These are phyloP conservation scores for Callopanchax toddi DNA, from an alignment of 2,113 vertebrate species.

Conservation along the genomic window DNA sequence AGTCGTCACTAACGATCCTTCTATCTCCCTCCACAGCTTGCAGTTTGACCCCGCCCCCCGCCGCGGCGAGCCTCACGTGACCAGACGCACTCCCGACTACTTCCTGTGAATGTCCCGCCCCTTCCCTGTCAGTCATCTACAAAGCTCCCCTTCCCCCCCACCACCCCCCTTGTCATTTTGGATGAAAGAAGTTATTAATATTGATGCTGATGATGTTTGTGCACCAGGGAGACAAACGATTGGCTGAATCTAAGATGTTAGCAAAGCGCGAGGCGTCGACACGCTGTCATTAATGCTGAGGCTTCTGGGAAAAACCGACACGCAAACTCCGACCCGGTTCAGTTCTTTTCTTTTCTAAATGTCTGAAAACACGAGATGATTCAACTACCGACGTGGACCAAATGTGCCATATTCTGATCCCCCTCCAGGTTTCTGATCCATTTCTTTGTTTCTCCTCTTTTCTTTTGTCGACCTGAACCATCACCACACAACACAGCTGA, in stretches of 20 bases:
- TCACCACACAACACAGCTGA: conserved; percentile 50
- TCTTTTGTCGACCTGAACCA: conserved; percentile 49
- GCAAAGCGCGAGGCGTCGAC: conserved; percentile 59
- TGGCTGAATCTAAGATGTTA: conserved; percentile 63
- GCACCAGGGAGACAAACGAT: conserved; percentile 65
- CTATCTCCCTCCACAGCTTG: conserved; percentile 54
- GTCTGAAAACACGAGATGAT: conserved; percentile 73
- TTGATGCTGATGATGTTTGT: conserved; percentile 33
- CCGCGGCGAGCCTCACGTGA: conserved; percentile 77
- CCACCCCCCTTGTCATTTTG: conserved; percentile 26
- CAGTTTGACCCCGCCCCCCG: conserved; percentile 79
- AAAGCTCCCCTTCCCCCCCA: conserved; percentile 28
- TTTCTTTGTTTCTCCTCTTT: conserved; percentile 12
- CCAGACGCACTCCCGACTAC: conserved; percentile 80
- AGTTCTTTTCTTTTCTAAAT: conserved; percentile 66
- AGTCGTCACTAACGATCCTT: not conserved
- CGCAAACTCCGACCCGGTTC: conserved; percentile 57
- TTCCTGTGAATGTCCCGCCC: conserved; percentile 76
- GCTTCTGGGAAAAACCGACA: conserved; percentile 63
- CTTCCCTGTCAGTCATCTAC: conserved; percentile 53
- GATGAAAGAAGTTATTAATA: conserved; percentile 55
- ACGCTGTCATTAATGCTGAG: conserved; percentile 75
- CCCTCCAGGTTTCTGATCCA: conserved; percentile 19
- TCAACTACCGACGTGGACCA: conserved; percentile 80
- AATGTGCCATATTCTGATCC: conserved; percentile 82